phyloP scores from a whole-genome alignment of 2,797 vertebrate species.

The Intellagama lesueurii region DNA sequence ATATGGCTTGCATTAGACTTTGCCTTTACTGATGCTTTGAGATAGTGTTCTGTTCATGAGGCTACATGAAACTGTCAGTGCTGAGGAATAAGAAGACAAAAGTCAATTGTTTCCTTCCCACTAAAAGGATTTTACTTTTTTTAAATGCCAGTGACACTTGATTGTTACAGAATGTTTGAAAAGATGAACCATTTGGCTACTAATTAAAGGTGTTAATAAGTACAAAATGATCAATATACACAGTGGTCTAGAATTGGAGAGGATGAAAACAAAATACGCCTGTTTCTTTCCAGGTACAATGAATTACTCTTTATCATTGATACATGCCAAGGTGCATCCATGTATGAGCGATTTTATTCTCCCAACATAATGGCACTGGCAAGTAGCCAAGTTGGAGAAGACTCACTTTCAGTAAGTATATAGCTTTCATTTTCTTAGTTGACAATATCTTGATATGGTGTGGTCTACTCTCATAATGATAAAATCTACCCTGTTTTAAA shows the following conservation, averaged over 20 bases:
- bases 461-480: background rate
- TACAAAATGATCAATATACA: background rate
- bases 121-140: conserved; percentile 2
- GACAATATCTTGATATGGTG: background rate
- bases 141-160: fast-evolving
- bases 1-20: background rate
- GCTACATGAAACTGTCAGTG: background rate
- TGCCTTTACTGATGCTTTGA: background rate
- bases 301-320: conserved; percentile 98
- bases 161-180: background rate
- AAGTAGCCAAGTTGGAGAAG: conserved; percentile 97
- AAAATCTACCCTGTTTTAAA: background rate
- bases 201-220: conserved; percentile 19
- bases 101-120: conserved; percentile 39
- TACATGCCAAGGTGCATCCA: conserved; percentile 98
- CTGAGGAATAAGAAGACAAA: background rate
- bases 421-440: conserved; percentile 2
- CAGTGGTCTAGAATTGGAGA: conserved; percentile 13
- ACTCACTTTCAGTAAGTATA: conserved; percentile 94
- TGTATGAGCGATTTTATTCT: conserved; percentile 98
- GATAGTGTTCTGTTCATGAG: background rate
- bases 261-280: conserved; percentile 37
- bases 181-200: background rate
- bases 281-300: conserved; percentile 87
- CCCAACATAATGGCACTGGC: conserved; percentile 97